These are phyloP conservation scores for Mantis religiosa DNA, from an alignment of 2,888 invertebrate genomes.

Conservation along the genomic window DNA sequence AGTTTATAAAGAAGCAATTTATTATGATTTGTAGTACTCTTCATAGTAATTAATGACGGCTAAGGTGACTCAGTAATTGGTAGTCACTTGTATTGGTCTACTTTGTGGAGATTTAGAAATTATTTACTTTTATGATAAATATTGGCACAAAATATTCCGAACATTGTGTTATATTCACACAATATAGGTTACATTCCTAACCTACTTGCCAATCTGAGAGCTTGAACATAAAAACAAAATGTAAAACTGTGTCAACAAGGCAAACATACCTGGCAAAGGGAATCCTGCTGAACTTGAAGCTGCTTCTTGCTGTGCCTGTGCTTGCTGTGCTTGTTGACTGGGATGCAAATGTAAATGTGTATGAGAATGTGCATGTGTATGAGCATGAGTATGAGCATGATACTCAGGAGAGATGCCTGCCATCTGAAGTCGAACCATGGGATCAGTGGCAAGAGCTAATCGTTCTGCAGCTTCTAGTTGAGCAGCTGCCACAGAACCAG, in stretches of 20 bases:
- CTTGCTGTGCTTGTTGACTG: conserved; percentile 62
- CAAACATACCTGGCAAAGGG: conserved; percentile 51
- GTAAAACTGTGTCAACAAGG: not conserved
- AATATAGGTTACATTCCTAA: no score
- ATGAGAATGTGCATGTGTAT: conserved; percentile 88
- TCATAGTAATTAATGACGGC: no score
- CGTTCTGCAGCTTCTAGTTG: conserved; percentile 73
- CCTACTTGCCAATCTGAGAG: no score
- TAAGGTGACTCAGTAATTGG: no score
- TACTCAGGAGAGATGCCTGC: conserved; percentile 84
- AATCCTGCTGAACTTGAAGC: conserved; percentile 51
- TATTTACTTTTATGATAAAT: no score
- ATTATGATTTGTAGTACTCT: no score
- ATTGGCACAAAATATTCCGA: no score
- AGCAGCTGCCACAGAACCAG: conserved; percentile 51
- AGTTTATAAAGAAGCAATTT: no score
- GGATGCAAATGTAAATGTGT: conserved; percentile 75
- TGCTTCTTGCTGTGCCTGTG: conserved; percentile 44
- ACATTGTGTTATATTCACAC: no score
- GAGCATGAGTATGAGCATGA: conserved; percentile 89
- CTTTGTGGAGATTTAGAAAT: no score
- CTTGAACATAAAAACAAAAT: not conserved
- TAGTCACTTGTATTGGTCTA: no score
- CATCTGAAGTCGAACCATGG: conserved; percentile 90
- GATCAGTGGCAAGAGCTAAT: conserved; percentile 80